Base-by-base conservation (phyloP, 2,113 vertebrate species). In the Morphnarchus princeps region DNA sequence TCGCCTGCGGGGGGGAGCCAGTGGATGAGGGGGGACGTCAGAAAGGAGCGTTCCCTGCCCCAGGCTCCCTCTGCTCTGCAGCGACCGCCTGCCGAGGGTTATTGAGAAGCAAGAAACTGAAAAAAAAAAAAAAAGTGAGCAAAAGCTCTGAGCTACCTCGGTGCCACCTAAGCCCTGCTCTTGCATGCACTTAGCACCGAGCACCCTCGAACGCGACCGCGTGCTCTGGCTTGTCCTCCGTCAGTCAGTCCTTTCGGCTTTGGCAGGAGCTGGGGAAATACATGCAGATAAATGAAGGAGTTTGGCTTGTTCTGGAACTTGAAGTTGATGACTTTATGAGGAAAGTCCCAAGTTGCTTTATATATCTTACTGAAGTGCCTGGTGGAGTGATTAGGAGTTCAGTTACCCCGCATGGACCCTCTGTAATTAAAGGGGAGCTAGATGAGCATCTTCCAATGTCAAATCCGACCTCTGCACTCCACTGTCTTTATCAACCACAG, bases 1-100 rank as follows among this genome's bases (percentile, higher is more conserved):
- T 6, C 0, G 0, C 3, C 6, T 52, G n/a, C 31, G 7, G 9
- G 10, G 18, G 36, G 20, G 6, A 70, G 34, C 17, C 3, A 1
- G 9, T 28, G 38, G 38, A 16, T n/a, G 47, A 50, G 22, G 7
- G 25, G 7, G 6, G 9, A 13, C 79, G 28, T 47, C 49, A 63
- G 78, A 85, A 90, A 78, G 34, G 15, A 81, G 16, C 29, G 47
- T 29, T 14, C 47, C 21, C 25, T 57, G 36, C 25, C 24, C 40
- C 40, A 50, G 28, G 13, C 7, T 47, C 36, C 31, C 42, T 28
- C 40, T 55, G 25, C 40, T 62, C 43, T 49, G 20, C 65, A 49
- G 32, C 1, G 0, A 18, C 11, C 1, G 1, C 26, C 38, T 42
- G n/a, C 28, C 5, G 1, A 70, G 14, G 8, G 32, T 16, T 45